Base-by-base conservation (phyloP, 2,113 vertebrate species). In the Etheostoma spectabile region DNA sequence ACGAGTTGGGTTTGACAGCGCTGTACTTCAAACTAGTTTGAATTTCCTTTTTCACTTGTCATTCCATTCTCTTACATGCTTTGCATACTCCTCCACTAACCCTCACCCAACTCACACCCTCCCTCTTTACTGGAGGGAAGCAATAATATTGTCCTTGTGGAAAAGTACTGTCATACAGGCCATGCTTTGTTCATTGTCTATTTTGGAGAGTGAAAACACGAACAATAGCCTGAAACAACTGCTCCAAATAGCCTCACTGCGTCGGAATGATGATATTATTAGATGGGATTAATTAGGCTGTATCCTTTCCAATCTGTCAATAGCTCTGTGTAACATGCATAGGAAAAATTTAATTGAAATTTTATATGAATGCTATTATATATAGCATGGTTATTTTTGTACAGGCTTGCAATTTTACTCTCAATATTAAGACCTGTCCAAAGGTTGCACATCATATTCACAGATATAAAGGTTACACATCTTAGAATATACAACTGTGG, bases 161-260 rank as follows among this genome's bases (percentile, higher is more conserved):
- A 95, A 95, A 95, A 95, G 80, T 95, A 95, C 94, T 92, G 93
- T 91, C 93, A 90, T 89, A 61, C 73, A 77, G 78, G 87, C 89
- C 82, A 30, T 30, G 90, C 92, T 93, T 94, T 95, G 93, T 95
- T 93, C 92, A 94, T 95, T 95, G 93, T 95, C 85, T 88, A 45
- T 77, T 83, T 90, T 59, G 24, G 77, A 87, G 53, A 46, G 80
- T 65, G 75, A 90, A 78, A 86, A 88, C 73, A 72, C 22, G 8
- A 84, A 83, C 84, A 88, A 82, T 68, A 57, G 78, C 60, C 66
- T 68, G 75, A 72, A 73, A 78, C 80, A 81, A 90, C 85, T 55
- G 56, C 69, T 63, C 22, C 27, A 65, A 69, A 77, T 77, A 48
- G 61, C 74, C 61, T 81, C 70, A 69, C 35, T 16, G 38, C 15